phyloP scores from a whole-genome alignment of 2,113 vertebrate genomes.

The Tiliqua scincoides region DNA sequence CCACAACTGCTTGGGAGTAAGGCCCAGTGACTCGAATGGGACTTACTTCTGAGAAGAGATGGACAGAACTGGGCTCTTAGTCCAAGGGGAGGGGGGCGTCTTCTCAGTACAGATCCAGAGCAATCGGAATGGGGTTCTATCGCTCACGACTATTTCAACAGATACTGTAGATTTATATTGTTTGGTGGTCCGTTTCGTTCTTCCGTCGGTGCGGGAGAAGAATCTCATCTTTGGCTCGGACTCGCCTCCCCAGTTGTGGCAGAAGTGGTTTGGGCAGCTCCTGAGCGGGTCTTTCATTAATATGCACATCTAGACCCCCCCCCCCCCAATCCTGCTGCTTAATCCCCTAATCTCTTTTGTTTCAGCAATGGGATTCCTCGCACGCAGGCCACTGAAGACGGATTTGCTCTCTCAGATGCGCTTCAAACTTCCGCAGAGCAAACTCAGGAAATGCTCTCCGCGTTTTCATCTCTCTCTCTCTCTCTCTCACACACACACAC shows the following conservation, averaged over 20 bases:
- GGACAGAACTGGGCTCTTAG: too few species aligned
- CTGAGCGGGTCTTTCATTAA: slow-evolving; percentile 40
- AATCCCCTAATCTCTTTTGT: slow-evolving; percentile 67
- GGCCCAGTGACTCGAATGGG: too few species aligned
- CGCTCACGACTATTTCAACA: too few species aligned
- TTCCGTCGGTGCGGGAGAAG: not conserved
- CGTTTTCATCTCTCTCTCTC: too few species aligned
- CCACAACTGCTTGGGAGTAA: too few species aligned
- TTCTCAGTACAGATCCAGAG: too few species aligned
- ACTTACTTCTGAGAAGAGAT: too few species aligned
- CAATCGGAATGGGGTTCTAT: too few species aligned
- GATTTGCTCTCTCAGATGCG: not conserved
- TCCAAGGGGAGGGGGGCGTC: too few species aligned
- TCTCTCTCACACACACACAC: too few species aligned
- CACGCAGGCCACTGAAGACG: slow-evolving; percentile 44
- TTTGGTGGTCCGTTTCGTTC: not conserved
- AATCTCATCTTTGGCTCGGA: not conserved
- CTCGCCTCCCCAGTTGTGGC: too few species aligned
- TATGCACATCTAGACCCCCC: slow-evolving; percentile 48
- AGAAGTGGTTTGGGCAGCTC: not conserved
- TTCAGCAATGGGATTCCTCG: slow-evolving; percentile 63
- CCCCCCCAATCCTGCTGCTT: slow-evolving; percentile 50
- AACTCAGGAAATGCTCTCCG: slow-evolving; percentile 20
- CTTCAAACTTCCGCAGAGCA: slow-evolving; percentile 44
- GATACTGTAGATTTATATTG: too few species aligned